phyloP scores from a whole-genome alignment of 2,888 invertebrate species.

The Neria commutata region DNA sequence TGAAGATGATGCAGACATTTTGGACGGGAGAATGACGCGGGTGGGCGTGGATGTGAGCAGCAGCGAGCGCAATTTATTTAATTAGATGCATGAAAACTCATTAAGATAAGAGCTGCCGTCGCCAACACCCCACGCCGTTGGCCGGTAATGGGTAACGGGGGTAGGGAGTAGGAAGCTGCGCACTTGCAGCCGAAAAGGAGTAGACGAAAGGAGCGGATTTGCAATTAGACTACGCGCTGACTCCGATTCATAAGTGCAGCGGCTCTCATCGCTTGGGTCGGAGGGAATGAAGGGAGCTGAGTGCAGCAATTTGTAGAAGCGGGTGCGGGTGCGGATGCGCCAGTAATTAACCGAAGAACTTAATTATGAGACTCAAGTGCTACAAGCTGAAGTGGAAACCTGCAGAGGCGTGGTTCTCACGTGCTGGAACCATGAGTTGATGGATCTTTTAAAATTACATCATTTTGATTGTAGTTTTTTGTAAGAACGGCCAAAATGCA shows the following conservation, averaged over 20 bases:
- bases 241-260: no score
- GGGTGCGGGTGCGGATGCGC: constrained; percentile 18
- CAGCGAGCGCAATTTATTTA: constrained; percentile 55
- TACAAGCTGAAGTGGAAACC: background rate
- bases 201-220: background rate
- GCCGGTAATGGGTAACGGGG: background rate
- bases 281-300: background rate
- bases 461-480: background rate
- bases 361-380: constrained; percentile 52
- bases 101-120: constrained; percentile 55
- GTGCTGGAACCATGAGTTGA: no score
- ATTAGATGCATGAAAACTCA: constrained; percentile 60
- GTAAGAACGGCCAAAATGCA: background rate
- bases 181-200: constrained; percentile 25
- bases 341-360: constrained; percentile 51
- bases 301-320: background rate
- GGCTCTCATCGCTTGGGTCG: background rate
- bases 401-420: no score
- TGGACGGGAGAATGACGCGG: no score
- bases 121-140: constrained; percentile 19
- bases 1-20: no score
- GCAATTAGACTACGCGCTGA: constrained; percentile 27
- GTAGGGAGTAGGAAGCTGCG: constrained; percentile 19
- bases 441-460: no score
- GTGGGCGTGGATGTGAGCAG: constrained; percentile 46